phyloP scores from a whole-genome alignment of 2,113 vertebrate species.

The Limnothrissa miodon region DNA sequence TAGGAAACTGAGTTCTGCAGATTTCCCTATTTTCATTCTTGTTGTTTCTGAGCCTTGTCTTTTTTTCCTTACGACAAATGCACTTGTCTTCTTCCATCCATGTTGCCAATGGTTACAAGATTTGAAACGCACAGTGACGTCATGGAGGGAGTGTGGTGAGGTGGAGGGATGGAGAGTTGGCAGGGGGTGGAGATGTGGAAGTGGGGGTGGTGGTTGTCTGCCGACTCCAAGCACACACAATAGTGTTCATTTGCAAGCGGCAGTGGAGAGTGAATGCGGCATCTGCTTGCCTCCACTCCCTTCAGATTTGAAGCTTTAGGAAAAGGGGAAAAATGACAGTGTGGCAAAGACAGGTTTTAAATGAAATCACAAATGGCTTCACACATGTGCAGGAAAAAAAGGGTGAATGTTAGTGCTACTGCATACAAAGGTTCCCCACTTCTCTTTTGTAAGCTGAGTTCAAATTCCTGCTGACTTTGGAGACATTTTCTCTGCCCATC shows the following conservation, averaged over 20 bases:
- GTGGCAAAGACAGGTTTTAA: background rate
- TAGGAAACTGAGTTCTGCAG: conserved; percentile 33
- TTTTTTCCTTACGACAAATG: conserved; percentile 49
- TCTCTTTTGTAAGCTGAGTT: background rate
- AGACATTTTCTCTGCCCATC: background rate
- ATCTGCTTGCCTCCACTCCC: background rate
- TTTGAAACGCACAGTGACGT: conserved; percentile 60
- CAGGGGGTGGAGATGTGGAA: background rate
- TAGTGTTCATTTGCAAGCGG: conserved; percentile 18
- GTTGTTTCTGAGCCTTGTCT: conserved; percentile 53
- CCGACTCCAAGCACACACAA: conserved; percentile 41
- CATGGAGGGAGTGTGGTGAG: conserved; percentile 37
- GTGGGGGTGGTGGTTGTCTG: conserved; percentile 27
- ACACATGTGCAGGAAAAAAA: background rate
- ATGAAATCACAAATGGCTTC: background rate
- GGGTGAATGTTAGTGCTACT: background rate
- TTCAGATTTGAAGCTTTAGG: background rate
- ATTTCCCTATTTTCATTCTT: conserved; percentile 49
- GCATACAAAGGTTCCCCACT: background rate
- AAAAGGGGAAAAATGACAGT: background rate
- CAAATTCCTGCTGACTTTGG: background rate
- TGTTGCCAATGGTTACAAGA: conserved; percentile 74
- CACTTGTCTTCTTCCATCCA: conserved; percentile 62
- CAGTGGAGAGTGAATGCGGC: conserved; percentile 9
- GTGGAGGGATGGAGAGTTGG: background rate